phyloP scores from a whole-genome alignment of 2,888 invertebrate species.

The Flabesymbios commensalis region DNA sequence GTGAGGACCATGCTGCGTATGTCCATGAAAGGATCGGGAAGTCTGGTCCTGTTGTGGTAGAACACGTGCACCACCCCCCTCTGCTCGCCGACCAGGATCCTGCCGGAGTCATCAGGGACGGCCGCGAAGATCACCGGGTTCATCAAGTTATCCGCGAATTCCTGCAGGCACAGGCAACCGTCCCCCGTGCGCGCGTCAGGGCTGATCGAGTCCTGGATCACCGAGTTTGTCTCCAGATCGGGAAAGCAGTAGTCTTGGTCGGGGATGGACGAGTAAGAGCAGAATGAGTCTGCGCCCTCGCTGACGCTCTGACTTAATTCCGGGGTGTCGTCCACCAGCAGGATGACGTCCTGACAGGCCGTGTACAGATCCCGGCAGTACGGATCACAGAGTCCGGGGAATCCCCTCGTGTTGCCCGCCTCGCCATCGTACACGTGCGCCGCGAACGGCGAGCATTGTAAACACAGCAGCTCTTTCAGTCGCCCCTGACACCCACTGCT shows the following conservation, averaged over 20 bases:
- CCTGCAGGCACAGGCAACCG: constrained; percentile 53
- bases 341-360: constrained; percentile 39
- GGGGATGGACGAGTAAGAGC: constrained; percentile 31
- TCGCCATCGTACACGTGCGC: constrained; percentile 55
- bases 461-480: constrained; percentile 46
- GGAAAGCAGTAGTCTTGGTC: constrained; percentile 55
- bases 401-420: constrained; percentile 34
- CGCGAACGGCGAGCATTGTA: constrained; percentile 55
- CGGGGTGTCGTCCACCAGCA: constrained; percentile 30
- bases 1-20: constrained; percentile 35
- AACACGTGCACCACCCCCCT: constrained; percentile 44
- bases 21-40: constrained; percentile 43
- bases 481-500: constrained; percentile 35
- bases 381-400: constrained; percentile 49
- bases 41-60: constrained; percentile 36
- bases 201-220: constrained; percentile 37
- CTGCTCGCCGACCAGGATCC: constrained; percentile 54
- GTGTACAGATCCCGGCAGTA: constrained; percentile 45
- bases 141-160: constrained; percentile 17
- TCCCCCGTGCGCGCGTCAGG: constrained; percentile 35
- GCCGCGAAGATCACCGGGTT: constrained; percentile 24
- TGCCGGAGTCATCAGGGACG: constrained; percentile 45
- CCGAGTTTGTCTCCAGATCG: constrained; percentile 41
- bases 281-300: too few relatives aligned
- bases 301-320: constrained; percentile 6